Percentiles rank a stretch among this genome's conserved stretches.
Evolutionary conservation across 2,113 vertebrate genomes (phyloP).

Genomic region (Triplophysa dalaica): DNA sequence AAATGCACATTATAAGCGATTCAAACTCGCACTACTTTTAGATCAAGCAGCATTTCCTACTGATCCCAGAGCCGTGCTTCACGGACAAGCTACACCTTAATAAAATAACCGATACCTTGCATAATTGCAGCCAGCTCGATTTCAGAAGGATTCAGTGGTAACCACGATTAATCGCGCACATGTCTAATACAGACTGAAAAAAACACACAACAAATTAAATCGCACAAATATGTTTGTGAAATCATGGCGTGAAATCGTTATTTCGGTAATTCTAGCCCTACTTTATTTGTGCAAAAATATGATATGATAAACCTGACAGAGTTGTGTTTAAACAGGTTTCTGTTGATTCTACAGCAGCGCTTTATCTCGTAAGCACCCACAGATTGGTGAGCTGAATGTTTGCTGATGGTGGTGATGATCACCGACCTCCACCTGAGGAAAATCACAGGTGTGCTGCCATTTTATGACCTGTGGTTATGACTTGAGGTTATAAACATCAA

Average conservation of each 20-base stretch:
- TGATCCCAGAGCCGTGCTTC: no score
- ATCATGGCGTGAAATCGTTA: slow-evolving; percentile 12
- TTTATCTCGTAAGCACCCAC: neutral
- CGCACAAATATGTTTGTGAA: slow-evolving; percentile 8
- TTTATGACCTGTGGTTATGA: neutral
- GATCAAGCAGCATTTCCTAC: no score
- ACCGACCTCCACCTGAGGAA: slow-evolving; percentile 13
- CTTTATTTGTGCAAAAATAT: neutral
- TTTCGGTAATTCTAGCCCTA: neutral
- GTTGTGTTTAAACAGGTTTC: slow-evolving; percentile 49
- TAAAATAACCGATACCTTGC: no score
- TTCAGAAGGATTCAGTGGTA: no score
- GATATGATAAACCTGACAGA: slow-evolving; percentile 17
- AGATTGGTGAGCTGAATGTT: slow-evolving; percentile 45
- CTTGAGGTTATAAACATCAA: slow-evolving; percentile 18
- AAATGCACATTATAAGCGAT: no score
- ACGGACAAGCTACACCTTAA: no score
- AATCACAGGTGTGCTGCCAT: slow-evolving; percentile 43
- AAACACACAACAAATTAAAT: slow-evolving; percentile 18
- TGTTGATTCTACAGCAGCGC: neutral
- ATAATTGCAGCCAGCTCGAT: no score
- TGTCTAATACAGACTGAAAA: neutral
- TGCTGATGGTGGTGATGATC: slow-evolving; percentile 19
- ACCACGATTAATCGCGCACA: no score
- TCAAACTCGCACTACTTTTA: no score